Percentiles rank a stretch among this genome's conserved stretches.
Evolutionary conservation across 2,888 invertebrate genomes (phyloP).

Genomic region (Melikaiella ostensackeni): DNA sequence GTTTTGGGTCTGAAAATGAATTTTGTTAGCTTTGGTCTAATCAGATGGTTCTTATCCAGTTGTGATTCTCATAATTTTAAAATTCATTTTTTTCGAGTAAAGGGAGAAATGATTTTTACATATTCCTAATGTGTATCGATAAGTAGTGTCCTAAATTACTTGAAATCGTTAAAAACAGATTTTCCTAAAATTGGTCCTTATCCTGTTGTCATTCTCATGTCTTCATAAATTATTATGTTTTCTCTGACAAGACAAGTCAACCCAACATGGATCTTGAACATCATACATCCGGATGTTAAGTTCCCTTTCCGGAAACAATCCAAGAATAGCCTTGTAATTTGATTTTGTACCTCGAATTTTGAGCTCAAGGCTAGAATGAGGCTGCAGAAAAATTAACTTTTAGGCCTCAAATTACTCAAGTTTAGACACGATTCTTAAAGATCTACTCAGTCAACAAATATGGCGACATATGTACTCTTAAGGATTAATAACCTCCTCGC

Average conservation of each 20-base stretch:
- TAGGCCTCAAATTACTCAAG: conserved; percentile 5
- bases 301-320: background rate
- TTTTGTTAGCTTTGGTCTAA: no score
- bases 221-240: no score
- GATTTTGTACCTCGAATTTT: background rate
- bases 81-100: no score
- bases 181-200: no score
- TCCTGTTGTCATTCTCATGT: no score
- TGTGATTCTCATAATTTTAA: no score
- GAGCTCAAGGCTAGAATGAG: background rate
- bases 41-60: no score
- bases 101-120: no score
- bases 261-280: conserved; percentile 8
- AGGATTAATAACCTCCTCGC: background rate
- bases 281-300: background rate
- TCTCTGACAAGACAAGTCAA: conserved; percentile 20
- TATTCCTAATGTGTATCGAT: no score
- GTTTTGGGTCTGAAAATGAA: no score
- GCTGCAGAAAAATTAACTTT: background rate
- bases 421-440: background rate
- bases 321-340: background rate
- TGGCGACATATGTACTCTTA: background rate
- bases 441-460: background rate
- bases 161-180: no score
- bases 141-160: no score